These are phyloP conservation scores for Syngnathus floridae DNA, from an alignment of 2,113 vertebrate genomes.

Conservation along the genomic window DNA sequence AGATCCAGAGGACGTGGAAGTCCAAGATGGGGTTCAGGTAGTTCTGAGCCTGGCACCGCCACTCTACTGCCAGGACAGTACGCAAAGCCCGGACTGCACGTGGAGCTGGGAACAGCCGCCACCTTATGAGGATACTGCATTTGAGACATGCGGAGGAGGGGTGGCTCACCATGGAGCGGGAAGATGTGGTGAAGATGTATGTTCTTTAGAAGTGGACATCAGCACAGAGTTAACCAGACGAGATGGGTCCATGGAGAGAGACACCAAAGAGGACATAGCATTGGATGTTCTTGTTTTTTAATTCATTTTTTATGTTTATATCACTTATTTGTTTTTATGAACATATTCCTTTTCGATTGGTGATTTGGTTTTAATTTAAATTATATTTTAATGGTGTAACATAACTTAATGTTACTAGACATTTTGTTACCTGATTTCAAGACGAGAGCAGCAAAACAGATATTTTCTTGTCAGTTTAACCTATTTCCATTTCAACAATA, in stretches of 20 bases:
- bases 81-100: slow-evolving; percentile 51
- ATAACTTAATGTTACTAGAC: no score
- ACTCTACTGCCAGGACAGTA: slow-evolving; percentile 58
- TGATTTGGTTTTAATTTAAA: no score
- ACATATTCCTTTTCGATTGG: no score
- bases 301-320: background rate
- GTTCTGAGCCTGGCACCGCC: slow-evolving; percentile 61
- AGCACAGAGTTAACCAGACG: background rate
- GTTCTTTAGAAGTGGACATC: background rate
- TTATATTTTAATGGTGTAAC: no score
- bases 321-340: background rate
- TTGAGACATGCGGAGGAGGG: background rate
- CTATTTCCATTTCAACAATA: no score
- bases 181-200: background rate
- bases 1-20: slow-evolving; percentile 4
- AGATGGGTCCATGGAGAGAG: background rate
- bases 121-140: slow-evolving; percentile 42
- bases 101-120: slow-evolving; percentile 71
- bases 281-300: background rate
- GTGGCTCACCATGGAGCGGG: slow-evolving; percentile 2
- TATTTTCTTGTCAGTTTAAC: no score
- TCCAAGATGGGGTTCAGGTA: slow-evolving; percentile 15
- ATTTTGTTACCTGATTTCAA: no score
- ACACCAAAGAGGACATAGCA: no score
- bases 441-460: no score